These are phyloP conservation scores for Python bivittatus DNA, from an alignment of 2,113 vertebrate genomes.

Conservation along the genomic window DNA sequence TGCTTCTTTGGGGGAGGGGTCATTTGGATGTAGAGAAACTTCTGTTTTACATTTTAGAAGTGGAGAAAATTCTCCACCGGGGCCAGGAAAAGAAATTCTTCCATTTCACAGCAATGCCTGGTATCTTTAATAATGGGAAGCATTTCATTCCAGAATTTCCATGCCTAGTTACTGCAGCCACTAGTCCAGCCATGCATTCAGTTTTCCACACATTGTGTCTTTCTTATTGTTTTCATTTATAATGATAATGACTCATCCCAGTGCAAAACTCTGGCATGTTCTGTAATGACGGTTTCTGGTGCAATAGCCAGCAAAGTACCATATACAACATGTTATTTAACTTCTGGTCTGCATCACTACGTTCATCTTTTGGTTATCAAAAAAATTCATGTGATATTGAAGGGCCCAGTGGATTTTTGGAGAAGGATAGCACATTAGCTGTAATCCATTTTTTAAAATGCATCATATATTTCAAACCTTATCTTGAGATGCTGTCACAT, in stretches of 20 bases:
- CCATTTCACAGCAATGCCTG: constrained; percentile 21
- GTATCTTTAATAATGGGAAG: constrained; percentile 7
- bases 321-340: neutral
- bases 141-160: constrained; percentile 23
- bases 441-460: neutral
- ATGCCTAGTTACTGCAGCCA: neutral
- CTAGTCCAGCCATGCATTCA: constrained; percentile 29
- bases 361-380: neutral
- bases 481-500: neutral
- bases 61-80: neutral
- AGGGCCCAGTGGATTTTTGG: neutral
- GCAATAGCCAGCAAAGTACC: constrained; percentile 8
- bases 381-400: neutral
- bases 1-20: neutral
- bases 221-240: constrained; percentile 41
- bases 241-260: neutral
- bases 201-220: constrained; percentile 8
- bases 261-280: constrained; percentile 50
- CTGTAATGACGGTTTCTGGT: constrained; percentile 19
- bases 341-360: constrained; percentile 27
- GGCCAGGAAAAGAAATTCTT: neutral
- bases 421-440: neutral
- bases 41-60: neutral
- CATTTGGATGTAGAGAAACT: neutral
- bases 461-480: neutral